These are phyloP conservation scores for Genyomyrus donnyi DNA, from an alignment of 2,113 vertebrate species.

Conservation along the genomic window DNA sequence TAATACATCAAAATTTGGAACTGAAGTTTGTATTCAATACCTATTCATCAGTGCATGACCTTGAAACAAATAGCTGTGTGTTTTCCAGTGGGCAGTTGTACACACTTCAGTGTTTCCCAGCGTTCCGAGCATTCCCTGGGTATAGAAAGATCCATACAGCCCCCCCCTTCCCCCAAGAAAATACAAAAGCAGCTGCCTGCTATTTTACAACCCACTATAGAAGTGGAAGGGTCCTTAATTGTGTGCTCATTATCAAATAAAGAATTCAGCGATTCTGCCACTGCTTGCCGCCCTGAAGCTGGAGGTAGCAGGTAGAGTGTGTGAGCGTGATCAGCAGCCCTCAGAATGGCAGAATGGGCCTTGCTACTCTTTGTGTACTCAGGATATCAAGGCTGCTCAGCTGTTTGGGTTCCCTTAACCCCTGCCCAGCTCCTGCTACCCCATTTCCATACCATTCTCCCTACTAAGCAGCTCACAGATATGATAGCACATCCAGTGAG, in stretches of 20 bases:
- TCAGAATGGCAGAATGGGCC: background rate
- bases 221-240: background rate
- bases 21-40: background rate
- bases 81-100: background rate
- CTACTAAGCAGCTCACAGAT: background rate
- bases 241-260: conserved; percentile 14
- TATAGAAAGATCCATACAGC: background rate
- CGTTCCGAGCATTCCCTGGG: background rate
- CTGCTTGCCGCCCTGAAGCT: background rate
- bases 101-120: background rate
- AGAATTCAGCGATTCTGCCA: background rate
- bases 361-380: background rate
- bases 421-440: background rate
- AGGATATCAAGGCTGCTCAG: conserved; percentile 1
- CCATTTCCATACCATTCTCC: background rate
- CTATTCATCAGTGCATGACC: background rate
- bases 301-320: background rate
- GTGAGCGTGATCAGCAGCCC: background rate
- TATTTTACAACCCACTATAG: background rate
- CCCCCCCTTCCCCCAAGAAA: background rate
- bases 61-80: conserved; percentile 4
- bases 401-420: background rate
- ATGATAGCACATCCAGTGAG: background rate
- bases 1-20: background rate
- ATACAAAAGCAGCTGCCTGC: conserved; percentile 7